Evolutionary conservation across 2,888 invertebrate genomes (phyloP).

Genomic region (Taphrorychus bicolor): DNA sequence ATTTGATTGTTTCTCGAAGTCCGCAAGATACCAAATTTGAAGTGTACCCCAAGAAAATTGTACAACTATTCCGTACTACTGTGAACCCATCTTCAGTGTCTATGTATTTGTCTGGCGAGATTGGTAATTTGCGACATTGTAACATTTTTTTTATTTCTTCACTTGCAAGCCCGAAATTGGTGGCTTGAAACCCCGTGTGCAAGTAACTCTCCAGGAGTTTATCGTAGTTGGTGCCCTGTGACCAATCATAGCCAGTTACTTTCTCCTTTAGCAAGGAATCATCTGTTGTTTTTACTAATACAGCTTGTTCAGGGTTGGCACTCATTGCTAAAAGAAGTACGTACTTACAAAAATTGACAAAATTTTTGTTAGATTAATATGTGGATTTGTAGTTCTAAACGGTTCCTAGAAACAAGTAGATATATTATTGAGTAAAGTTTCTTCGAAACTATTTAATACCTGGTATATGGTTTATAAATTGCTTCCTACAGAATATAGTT

Average conservation of each 20-base stretch:
- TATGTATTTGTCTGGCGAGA: constrained; percentile 70
- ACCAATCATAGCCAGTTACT: constrained; percentile 93
- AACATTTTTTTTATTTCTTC: constrained; percentile 93
- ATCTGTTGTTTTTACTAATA: constrained; percentile 53
- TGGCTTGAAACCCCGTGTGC: constrained; percentile 95
- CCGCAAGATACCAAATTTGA: constrained; percentile 98
- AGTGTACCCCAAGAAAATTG: constrained; percentile 96
- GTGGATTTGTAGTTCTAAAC: too few relatives aligned
- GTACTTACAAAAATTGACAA: too few relatives aligned
- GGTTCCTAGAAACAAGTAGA: too few relatives aligned
- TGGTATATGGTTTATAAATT: too few relatives aligned
- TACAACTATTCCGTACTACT: constrained; percentile 80
- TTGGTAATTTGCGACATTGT: constrained; percentile 71
- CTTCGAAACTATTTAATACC: too few relatives aligned
- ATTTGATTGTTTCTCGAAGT: constrained; percentile 88
- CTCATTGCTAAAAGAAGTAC: constrained; percentile 10
- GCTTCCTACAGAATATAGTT: too few relatives aligned
- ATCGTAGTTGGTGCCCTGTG: constrained; percentile 85
- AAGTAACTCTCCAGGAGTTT: constrained; percentile 81
- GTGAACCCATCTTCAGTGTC: constrained; percentile 84
- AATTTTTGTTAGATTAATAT: too few relatives aligned
- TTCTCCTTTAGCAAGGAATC: constrained; percentile 55
- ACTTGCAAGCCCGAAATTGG: constrained; percentile 90
- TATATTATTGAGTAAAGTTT: too few relatives aligned
- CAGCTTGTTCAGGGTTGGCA: constrained; percentile 46